These are phyloP conservation scores for Brachionus rubens DNA, from an alignment of 1,140 invertebrate genomes.

Conservation along the genomic window DNA sequence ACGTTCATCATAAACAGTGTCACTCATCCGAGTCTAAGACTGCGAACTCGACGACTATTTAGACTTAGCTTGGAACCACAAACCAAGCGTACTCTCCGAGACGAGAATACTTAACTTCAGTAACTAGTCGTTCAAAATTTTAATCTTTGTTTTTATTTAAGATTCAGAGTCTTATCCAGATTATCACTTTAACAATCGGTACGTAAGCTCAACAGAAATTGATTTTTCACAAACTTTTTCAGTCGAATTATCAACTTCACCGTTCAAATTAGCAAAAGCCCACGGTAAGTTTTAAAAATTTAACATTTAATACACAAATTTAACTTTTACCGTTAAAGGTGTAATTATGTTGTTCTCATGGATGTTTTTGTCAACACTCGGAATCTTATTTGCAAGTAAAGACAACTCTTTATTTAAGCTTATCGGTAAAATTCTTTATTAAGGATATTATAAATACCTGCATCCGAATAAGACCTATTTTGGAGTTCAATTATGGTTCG, in stretches of 20 bases:
- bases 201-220: neutral
- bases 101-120: no score
- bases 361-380: constrained; percentile 15
- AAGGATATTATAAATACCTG: constrained; percentile 33
- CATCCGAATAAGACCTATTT: neutral
- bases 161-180: neutral
- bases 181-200: neutral
- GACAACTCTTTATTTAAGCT: neutral
- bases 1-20: no score
- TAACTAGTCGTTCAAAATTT: no score
- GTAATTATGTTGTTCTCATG: neutral
- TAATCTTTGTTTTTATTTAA: neutral
- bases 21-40: no score
- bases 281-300: neutral
- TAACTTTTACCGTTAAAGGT: neutral
- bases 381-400: constrained; percentile 13
- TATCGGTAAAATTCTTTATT: neutral
- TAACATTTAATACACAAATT: neutral
- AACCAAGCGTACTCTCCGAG: no score
- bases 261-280: neutral
- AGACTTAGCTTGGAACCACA: no score
- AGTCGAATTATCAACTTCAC: neutral
- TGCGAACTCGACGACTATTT: no score
- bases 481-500: constrained; percentile 25
- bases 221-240: neutral